Base-by-base conservation (phyloP, 92 coral and sea anemone species). In the Phenganax subtilis region DNA sequence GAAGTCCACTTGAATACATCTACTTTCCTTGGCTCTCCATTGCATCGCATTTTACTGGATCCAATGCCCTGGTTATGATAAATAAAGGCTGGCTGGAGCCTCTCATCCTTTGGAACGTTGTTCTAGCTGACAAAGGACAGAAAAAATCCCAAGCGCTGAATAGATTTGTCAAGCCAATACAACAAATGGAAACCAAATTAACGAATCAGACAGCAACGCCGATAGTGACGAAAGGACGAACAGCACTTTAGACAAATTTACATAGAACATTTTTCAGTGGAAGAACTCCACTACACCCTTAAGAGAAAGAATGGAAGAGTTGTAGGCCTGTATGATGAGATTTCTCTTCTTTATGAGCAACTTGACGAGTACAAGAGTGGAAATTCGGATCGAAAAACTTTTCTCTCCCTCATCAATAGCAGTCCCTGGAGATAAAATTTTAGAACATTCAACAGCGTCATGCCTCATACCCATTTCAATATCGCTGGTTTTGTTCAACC, bases 401-500 rank as follows among this genome's bases (percentile, higher is more conserved):
- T 83, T 54, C 89, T 88, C 3, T 84, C 90, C 1, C 67, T 87
- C 0, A 87, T 84, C 55, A 84, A 84, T 57, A 85, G 87, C 29
- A 53, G 80, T 29, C 65, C 85, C 0, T 87, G 90, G 90, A 54
- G 85, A 73, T 66, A 85, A 77, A 82, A 86, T 55, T 86, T 86
- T 59, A 54, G 86, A 62, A 87, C 25, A 54, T 84, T 85, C 28
- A 76, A 84, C 78, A 88, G 88, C 80, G 71, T 88, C 54, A 84
- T 88, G 0, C 78, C 83, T n/a, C 14, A 53, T 31, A 88, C 86
- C 57, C 77, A 81, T 77, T 81, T 85, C 80, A 88, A 88, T 84
- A 75, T 85, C 51, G 84, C 90, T 10, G 91, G 91, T 17, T 89
- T 89, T 60, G 89, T 89, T 14, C 89, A 89, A 66, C 91, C 89